Evolutionary conservation across 2,797 vertebrate species (phyloP), one percentile per base, ranked within the genome.

Genomic region (Sebastes cheni): DNA sequence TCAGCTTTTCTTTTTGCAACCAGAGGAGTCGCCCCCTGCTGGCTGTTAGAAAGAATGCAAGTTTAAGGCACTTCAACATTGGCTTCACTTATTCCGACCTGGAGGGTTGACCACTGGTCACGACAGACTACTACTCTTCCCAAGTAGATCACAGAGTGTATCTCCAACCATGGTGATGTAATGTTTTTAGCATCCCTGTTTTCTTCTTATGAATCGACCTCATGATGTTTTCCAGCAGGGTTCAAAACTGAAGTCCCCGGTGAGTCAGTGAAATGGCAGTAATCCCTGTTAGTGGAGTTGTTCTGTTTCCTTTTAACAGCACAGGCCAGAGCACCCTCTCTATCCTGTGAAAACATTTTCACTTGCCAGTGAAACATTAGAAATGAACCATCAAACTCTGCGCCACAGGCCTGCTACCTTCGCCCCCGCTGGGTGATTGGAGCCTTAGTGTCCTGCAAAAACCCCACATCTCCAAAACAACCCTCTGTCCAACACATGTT

Each of bases 371-470:
- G 89, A 93, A 94, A 92, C 88, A 73, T 88, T 89, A 86, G 86
- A 93, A 91, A 77, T 91, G 89, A 94, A 93, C 91, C 93, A 92
- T 94, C 90, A 93, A 89, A 83, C 82, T 65, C 76, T 46, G 79
- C 30, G 36, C 82, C 86, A 60, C 88, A 90, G 75, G 75, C 67
- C 25, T 0, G 36, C 61, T 52, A 61, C 23, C 5, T 1, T 54
- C 23, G 46, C 64, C 72, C 82, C 82, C 14, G 67, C 81, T 72
- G 84, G 42, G 72, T 6, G 59, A 75, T 13, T 56, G 70, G 74
- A 71, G 52, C 36, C 13, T 56, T 13, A 29, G n/a, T 42, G 52
- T 72, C 73, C 52, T 64, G 18, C 42, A 76, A 25, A 79, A 68
- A 32, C 23, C 54, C 14, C 12, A 12, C 30, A 72, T 39, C 25